Evolutionary conservation across 2,113 vertebrate species (phyloP).

Genomic region (Spheniscus mendiculus): DNA sequence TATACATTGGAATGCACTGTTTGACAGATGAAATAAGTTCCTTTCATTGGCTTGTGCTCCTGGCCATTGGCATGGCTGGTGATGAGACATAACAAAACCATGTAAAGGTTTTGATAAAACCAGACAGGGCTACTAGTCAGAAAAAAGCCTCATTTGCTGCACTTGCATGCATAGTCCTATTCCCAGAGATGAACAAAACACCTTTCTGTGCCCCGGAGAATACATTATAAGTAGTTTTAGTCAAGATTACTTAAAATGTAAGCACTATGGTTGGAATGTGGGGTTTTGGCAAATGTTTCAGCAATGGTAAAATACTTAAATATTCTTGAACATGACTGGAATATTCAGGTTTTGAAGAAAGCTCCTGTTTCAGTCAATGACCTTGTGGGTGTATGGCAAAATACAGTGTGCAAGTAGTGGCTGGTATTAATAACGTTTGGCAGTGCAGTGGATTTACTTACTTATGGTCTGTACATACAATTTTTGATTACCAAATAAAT

Average conservation of each 20-base stretch:
- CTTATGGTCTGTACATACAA: not conserved
- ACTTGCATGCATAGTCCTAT: not conserved
- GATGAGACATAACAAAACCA: constrained; percentile 23
- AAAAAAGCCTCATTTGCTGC: not conserved
- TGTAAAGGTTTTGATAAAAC: constrained; percentile 38
- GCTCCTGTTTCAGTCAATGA: not conserved
- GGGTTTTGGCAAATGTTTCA: not conserved
- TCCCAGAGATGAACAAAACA: not conserved
- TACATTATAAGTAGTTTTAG: not conserved
- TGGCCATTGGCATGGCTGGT: not conserved
- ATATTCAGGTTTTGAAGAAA: not conserved
- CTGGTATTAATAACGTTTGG: not conserved
- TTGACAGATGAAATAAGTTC: constrained; percentile 30
- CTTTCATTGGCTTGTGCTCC: constrained; percentile 2
- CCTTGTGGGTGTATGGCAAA: not conserved
- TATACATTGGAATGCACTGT: not conserved
- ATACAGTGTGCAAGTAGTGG: not conserved
- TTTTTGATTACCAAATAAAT: not conserved
- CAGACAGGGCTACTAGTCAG: not conserved
- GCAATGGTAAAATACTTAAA: not conserved
- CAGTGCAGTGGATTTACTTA: not conserved
- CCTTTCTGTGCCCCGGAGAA: not conserved
- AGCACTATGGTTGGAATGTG: not conserved
- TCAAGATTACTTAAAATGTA: constrained; percentile 15
- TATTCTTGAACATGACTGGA: not conserved